Conservation (phyloP, 2,888 invertebrate species). For the Chymomyza amoena region DNA sequence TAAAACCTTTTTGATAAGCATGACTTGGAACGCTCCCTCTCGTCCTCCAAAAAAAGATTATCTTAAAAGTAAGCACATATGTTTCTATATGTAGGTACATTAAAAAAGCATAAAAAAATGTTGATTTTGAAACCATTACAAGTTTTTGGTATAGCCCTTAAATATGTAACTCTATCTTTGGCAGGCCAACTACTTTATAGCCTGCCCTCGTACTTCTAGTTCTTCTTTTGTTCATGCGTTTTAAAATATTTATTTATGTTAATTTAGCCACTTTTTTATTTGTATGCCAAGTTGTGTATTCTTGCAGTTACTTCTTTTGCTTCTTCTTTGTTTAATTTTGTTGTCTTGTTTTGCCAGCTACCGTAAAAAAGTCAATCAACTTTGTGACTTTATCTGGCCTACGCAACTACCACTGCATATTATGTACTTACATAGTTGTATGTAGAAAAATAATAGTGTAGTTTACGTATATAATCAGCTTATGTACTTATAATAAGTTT, state of each 20-base stretch:
- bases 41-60: too few relatives aligned
- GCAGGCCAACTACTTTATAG: conserved; percentile 26
- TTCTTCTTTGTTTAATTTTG: conserved; percentile 18
- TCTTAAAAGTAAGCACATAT: too few relatives aligned
- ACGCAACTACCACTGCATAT: not conserved
- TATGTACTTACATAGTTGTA: not conserved
- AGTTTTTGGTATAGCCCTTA: too few relatives aligned
- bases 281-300: conserved; percentile 21
- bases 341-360: conserved; percentile 19
- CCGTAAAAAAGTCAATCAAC: conserved; percentile 50
- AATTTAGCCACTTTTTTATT: conserved; percentile 19
- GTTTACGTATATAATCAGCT: not conserved
- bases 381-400: conserved; percentile 34
- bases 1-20: too few relatives aligned
- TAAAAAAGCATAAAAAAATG: too few relatives aligned
- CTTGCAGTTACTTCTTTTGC: conserved; percentile 11
- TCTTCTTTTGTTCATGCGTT: conserved; percentile 7
- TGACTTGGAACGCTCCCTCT: too few relatives aligned
- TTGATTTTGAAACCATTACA: too few relatives aligned
- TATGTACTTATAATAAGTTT: too few relatives aligned
- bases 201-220: conserved; percentile 18
- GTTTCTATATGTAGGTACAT: too few relatives aligned
- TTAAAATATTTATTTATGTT: conserved; percentile 14
- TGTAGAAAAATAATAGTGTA: not conserved
- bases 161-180: too few relatives aligned